A percentile compares a stretch with the other conserved stretches of the same genome.
Evolutionary conservation across 1,140 invertebrate genomes (phyloP).

Genomic region (Aplysia californica): DNA sequence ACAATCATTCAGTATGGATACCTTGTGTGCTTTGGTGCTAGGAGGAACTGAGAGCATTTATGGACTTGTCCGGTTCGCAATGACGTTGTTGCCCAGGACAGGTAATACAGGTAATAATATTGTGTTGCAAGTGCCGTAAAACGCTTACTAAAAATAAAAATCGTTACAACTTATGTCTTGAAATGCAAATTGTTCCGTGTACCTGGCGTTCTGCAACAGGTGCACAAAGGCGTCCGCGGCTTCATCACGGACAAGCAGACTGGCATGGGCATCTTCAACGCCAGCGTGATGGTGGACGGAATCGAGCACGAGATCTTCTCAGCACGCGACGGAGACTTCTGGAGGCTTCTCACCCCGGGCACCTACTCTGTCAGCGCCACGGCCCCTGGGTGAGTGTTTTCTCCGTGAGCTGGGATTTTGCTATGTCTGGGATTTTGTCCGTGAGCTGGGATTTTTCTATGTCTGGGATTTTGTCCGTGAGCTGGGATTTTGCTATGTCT

Average conservation of each 20-base stretch:
- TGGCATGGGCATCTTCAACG: slow-evolving; percentile 78
- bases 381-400: slow-evolving; percentile 79
- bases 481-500: neutral
- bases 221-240: slow-evolving; percentile 89
- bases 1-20: too few relatives aligned
- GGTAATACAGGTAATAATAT: too few relatives aligned
- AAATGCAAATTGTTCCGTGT: too few relatives aligned
- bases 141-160: too few relatives aligned
- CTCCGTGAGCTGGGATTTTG: too few relatives aligned
- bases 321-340: slow-evolving; percentile 88
- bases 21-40: too few relatives aligned
- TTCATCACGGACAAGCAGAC: slow-evolving; percentile 82
- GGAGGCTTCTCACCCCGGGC: slow-evolving; percentile 89
- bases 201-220: too few relatives aligned
- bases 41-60: too few relatives aligned
- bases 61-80: too few relatives aligned
- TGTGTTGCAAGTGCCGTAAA: too few relatives aligned
- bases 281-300: slow-evolving; percentile 78
- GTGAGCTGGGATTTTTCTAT: neutral
- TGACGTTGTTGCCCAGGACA: too few relatives aligned
- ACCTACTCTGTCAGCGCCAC: slow-evolving; percentile 84
- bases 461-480: neutral
- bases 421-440: neutral
- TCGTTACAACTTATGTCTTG: too few relatives aligned
- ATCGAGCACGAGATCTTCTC: slow-evolving; percentile 68